phyloP scores from a whole-genome alignment of 1,140 invertebrate species.

The Panulirus ornatus region DNA sequence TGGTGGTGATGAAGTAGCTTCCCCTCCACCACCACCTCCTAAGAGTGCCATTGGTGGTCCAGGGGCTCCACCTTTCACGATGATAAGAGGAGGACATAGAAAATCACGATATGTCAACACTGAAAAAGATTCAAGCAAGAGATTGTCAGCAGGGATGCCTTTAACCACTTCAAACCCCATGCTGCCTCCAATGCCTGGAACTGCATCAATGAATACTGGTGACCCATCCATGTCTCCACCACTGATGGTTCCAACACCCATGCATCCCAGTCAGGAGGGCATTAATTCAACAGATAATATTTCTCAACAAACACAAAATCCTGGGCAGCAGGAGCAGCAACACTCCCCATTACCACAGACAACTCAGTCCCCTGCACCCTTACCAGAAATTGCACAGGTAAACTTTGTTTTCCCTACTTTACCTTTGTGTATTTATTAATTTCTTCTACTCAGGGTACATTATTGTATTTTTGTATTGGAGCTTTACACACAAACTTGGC shows the following conservation, averaged over 20 bases:
- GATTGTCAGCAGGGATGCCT: constrained; percentile 1
- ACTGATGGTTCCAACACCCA: constrained; percentile 15
- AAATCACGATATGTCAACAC: constrained; percentile 56
- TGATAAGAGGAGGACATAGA: constrained; percentile 48
- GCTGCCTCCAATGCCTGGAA: constrained; percentile 34
- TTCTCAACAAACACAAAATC: not conserved
- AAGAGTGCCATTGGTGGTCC: not conserved
- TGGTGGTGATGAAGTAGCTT: constrained; percentile 82
- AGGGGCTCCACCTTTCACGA: not conserved
- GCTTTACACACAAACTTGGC: too few relatives aligned
- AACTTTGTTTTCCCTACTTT: too few relatives aligned
- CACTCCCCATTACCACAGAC: not conserved
- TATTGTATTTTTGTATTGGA: too few relatives aligned
- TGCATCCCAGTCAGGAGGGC: constrained; percentile 25
- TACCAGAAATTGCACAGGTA: constrained; percentile 26
- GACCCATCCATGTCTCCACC: constrained; percentile 10
- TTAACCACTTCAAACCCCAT: not conserved
- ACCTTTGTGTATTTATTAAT: too few relatives aligned
- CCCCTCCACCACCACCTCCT: constrained; percentile 67
- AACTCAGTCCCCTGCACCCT: not conserved
- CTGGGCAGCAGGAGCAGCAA: constrained; percentile 18
- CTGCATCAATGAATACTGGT: not conserved
- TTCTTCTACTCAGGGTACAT: too few relatives aligned
- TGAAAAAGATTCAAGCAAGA: not conserved
- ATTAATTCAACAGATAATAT: not conserved